Conservation (phyloP, 2,797 vertebrate species). For the Petrocephalus schoutedeni region DNA sequence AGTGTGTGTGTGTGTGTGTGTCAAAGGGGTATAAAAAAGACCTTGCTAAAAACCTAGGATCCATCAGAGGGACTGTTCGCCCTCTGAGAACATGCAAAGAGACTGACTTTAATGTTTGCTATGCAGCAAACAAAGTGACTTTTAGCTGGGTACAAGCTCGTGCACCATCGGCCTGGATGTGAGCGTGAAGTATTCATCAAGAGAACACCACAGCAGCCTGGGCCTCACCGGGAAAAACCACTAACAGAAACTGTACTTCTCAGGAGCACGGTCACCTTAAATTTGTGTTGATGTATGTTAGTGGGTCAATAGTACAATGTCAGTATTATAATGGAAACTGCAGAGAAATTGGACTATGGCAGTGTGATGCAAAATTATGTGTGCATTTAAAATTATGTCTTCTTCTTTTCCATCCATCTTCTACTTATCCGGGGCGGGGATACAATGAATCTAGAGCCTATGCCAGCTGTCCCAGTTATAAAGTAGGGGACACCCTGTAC, state of each 20-base stretch:
- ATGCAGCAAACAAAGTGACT: constrained; percentile 24
- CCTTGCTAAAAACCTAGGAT: neutral
- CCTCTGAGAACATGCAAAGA: constrained; percentile 13
- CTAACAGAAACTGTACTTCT: neutral
- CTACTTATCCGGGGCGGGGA: neutral
- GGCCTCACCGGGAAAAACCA: neutral
- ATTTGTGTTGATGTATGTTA: neutral
- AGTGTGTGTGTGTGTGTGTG: neutral
- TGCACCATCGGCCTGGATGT: neutral
- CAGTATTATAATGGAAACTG: neutral
- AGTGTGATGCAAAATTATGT: neutral
- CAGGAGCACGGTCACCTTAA: neutral
- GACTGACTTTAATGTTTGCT: constrained; percentile 3
- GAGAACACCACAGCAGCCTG: neutral
- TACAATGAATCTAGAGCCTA: neutral
- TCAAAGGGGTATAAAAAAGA: neutral
- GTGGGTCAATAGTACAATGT: neutral
- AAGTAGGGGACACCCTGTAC: neutral
- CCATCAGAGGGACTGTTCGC: neutral
- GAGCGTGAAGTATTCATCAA: constrained; percentile 1
- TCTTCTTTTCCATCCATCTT: neutral
- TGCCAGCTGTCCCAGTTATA: neutral
- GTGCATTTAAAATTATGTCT: neutral
- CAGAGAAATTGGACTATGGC: neutral
- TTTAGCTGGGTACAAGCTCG: neutral